These are phyloP conservation scores for Percopsis transmontana DNA, from an alignment of 2,113 vertebrate genomes.

Conservation along the genomic window DNA sequence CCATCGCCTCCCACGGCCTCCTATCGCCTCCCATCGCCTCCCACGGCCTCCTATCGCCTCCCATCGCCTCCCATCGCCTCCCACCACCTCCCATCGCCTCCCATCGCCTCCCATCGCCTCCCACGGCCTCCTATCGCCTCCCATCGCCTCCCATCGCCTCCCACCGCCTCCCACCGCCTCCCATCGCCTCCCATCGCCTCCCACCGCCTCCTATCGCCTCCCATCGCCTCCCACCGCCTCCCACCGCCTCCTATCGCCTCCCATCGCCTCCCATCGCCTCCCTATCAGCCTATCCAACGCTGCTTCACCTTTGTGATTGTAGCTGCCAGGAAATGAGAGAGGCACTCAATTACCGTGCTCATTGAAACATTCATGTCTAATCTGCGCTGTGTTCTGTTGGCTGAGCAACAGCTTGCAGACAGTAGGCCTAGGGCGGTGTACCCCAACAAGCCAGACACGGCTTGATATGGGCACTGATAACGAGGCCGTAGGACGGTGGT, in stretches of 20 bases:
- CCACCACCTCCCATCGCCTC: too few relatives aligned
- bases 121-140: too few relatives aligned
- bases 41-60: too few relatives aligned
- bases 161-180: too few relatives aligned
- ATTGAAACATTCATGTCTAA: slow-evolving; percentile 76
- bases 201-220: too few relatives aligned
- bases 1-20: slow-evolving; percentile 42
- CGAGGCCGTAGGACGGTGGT: slow-evolving; percentile 64
- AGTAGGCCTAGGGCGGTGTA: slow-evolving; percentile 55
- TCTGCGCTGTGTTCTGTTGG: slow-evolving; percentile 62
- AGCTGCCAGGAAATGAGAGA: slow-evolving; percentile 75
- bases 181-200: too few relatives aligned
- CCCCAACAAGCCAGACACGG: slow-evolving; percentile 67
- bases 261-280: slow-evolving; percentile 31
- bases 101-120: too few relatives aligned
- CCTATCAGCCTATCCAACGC: too few relatives aligned
- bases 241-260: not conserved
- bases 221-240: slow-evolving; percentile 33
- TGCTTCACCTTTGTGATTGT: slow-evolving; percentile 55
- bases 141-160: too few relatives aligned
- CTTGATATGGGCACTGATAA: slow-evolving; percentile 72
- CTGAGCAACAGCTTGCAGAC: slow-evolving; percentile 66
- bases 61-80: too few relatives aligned
- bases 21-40: too few relatives aligned
- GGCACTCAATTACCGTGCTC: slow-evolving; percentile 75